A percentile compares a stretch with the other conserved stretches of the same genome.
phyloP scores from a whole-genome alignment of 1,140 invertebrate genomes.

The Holotrichia oblita region DNA sequence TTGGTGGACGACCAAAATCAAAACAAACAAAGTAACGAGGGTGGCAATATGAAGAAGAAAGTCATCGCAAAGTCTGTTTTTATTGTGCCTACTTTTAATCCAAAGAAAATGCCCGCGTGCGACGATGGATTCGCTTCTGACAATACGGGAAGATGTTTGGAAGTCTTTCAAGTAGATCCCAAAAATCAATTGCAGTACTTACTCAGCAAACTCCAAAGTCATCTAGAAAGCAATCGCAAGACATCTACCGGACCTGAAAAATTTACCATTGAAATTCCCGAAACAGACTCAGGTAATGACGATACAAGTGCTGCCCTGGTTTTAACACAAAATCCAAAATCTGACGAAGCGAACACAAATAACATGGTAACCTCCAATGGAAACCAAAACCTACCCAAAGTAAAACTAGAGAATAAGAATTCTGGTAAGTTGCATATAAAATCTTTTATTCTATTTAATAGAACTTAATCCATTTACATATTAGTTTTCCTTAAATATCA shows the following conservation, averaged over 20 bases:
- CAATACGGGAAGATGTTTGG: slow-evolving; percentile 66
- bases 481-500: too few species aligned
- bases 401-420: slow-evolving; percentile 13
- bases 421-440: slow-evolving; percentile 31
- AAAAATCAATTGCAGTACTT: slow-evolving; percentile 66
- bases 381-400: background rate
- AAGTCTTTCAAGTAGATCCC: slow-evolving; percentile 66
- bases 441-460: background rate
- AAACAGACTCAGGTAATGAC: background rate
- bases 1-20: slow-evolving; percentile 61
- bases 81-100: slow-evolving; percentile 65
- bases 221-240: background rate
- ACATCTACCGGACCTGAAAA: slow-evolving; percentile 14
- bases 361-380: slow-evolving; percentile 24
- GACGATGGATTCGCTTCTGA: slow-evolving; percentile 67
- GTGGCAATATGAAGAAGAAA: slow-evolving; percentile 58
- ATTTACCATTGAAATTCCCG: background rate
- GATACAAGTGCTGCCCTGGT: background rate
- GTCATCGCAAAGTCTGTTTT: slow-evolving; percentile 72
- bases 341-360: background rate
- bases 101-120: slow-evolving; percentile 61
- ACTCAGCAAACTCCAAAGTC: slow-evolving; percentile 61
- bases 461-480: background rate
- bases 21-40: slow-evolving; percentile 53
- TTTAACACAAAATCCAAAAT: background rate